Conservation (phyloP, 2,888 invertebrate genomes). For the Nomada flava region DNA sequence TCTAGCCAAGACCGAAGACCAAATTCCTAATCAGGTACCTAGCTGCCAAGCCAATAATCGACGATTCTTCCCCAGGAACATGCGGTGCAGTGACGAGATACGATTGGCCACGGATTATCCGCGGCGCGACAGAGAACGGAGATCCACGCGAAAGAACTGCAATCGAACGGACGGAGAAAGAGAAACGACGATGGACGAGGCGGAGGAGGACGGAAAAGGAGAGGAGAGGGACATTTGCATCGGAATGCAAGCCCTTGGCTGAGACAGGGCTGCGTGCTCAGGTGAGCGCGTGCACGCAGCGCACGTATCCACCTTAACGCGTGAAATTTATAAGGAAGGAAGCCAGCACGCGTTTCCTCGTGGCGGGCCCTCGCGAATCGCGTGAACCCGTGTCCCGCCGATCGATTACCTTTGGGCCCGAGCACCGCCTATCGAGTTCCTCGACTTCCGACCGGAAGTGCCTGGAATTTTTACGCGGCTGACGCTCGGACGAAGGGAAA, state of each 20-base stretch:
- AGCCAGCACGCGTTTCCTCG: constrained; percentile 57
- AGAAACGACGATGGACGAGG: constrained; percentile 12
- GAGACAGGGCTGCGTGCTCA: constrained; percentile 51
- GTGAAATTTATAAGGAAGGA: constrained; percentile 62
- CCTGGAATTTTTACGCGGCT: not conserved
- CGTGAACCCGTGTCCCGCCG: constrained; percentile 17
- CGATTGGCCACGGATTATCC: constrained; percentile 59
- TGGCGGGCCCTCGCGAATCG: constrained; percentile 27
- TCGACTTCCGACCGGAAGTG: constrained; percentile 24
- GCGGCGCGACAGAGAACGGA: constrained; percentile 41
- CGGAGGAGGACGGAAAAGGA: constrained; percentile 29
- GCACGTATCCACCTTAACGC: constrained; percentile 48
- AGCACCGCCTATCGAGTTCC: not conserved
- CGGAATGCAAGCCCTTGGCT: constrained; percentile 76
- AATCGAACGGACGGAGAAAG: not conserved
- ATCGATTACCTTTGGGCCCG: constrained; percentile 9
- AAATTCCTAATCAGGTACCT: not conserved
- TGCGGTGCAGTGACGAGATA: constrained; percentile 50
- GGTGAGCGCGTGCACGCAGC: constrained; percentile 54
- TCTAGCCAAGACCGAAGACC: not conserved
- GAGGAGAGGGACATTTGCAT: constrained; percentile 75
- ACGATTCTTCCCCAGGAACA: constrained; percentile 29
- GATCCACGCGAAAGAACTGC: constrained; percentile 13
- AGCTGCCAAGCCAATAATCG: not conserved
- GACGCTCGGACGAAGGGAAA: no score